Base-by-base conservation (phyloP, 1,140 invertebrate genomes). In the Hypsibius dujardini region DNA sequence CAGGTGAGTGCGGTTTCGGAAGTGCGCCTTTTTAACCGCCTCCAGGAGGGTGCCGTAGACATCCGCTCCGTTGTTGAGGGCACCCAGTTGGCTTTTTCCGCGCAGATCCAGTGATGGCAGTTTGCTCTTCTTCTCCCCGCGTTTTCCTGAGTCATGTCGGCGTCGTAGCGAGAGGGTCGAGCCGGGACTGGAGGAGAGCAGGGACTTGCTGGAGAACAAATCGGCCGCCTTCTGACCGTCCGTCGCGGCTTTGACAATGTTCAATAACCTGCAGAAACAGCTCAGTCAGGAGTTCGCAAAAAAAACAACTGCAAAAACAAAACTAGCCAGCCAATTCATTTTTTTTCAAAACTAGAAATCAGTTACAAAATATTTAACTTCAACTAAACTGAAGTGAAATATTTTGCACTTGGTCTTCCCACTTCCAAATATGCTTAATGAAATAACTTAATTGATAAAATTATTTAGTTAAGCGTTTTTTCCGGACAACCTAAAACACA, bases 1-100 rank as follows among this genome's bases (percentile, higher is more conserved):
- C 72, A 71, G 42, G 50, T 46, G 67, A 47, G 69, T 56, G 73
- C 72, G 15, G 42, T 70, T 46, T 15, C 70, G 12, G 47, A 14
- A 70, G 71, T 46, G 70, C 50, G 56, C 7, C 62, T 67, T 67
- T 42, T 67, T 67, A 3, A 67, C 7, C 12, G 12, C 42, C 12
- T 67, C 62, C 12, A 15, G 45, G 12, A 67, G 62, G 3, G 42
- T 0, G 12, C 12, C 62, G 62, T 67, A 67, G 12, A 67, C 62
- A 42, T 67, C 62, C 12, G 62, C 12, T 28, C 28, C 28, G 3
- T 12, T 15, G 62, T 12, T 12, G 12, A 67, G 62, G 3, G 62
- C 62, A 45, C 62, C 62, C 42, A 67, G 62, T 12, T 45, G 12
- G 62, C 3, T 7, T 42, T 67, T 67, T 12, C 12, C 12, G 12